Base-by-base conservation (phyloP, 2,888 invertebrate genomes). In the Tinea trinotella region DNA sequence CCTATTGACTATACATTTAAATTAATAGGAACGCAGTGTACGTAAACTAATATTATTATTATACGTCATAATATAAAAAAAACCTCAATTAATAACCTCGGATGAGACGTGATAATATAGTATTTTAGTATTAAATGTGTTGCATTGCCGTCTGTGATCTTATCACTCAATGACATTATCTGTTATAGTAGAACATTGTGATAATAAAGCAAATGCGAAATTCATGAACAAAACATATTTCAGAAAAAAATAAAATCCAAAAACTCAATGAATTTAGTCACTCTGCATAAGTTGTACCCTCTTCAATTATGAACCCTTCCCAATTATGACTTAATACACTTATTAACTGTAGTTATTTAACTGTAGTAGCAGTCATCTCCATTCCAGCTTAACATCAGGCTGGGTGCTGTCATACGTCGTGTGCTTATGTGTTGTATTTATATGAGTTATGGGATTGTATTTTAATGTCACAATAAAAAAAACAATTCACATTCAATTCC, bases 71-170 rank as follows among this genome's bases (percentile, higher is more conserved):
- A 15, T 46, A 17, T 19, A 2, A 17, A 46, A 46, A 46, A 46
- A 19, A 19, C 19, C 46, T 9, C 7, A 46, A 46, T 10, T 46
- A 19, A 10, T 46, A 46, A 46, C 46, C 46, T 46, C 46, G 46
- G 46, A 17, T 19, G 7, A 19, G 19, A 17, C 13, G n/a, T 46
- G 46, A 46, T 46, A 40, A 40, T 17, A 17, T 40, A 46, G 46
- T 46, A 46, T 46, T 46, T 17, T 19, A 13, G 46, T 46, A 46
- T 46, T 19, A 46, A 40, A 13, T 13, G 15, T 46, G 46, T 46
- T 46, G 46, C 46, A 46, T 13, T 40, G 6, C 40, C 40, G 18
- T 19, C 18, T 18, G 46, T 19, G 46, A 46, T 46, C 18, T n/a
- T n/a, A n/a, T n/a, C n/a, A n/a, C n/a, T n/a, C n/a, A n/a, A 46